phyloP scores from a whole-genome alignment of 2,797 vertebrate species.

The Alca torda region DNA sequence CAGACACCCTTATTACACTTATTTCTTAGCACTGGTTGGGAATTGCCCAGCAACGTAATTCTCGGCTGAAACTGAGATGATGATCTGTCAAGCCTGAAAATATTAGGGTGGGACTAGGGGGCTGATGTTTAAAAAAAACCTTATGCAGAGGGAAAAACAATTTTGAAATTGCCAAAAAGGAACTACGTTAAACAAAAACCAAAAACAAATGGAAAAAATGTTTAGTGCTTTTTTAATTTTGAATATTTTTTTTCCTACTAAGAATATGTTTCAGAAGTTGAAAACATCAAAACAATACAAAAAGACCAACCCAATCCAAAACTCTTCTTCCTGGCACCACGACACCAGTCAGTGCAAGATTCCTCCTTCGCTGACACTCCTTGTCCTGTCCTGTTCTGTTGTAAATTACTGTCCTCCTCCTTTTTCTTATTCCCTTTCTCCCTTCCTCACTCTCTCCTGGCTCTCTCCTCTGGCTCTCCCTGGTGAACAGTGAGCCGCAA shows the following conservation, averaged over 20 bases:
- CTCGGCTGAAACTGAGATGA: neutral
- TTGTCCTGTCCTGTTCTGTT: neutral
- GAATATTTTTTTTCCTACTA: neutral
- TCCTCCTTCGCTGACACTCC: neutral
- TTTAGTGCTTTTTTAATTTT: neutral
- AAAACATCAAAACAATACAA: neutral
- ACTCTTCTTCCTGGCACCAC: neutral
- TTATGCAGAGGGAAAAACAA: neutral
- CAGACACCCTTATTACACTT: neutral
- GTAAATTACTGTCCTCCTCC: neutral
- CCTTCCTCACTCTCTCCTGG: neutral
- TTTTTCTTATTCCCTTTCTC: neutral
- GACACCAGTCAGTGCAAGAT: neutral
- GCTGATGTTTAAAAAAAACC: neutral
- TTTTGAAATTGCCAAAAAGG: neutral
- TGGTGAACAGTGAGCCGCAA: slow-evolving; percentile 31
- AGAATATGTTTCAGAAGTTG: neutral
- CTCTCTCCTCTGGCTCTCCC: slow-evolving; percentile 24
- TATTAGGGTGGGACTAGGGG: neutral
- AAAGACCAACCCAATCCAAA: neutral
- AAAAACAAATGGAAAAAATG: neutral
- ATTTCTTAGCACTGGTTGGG: neutral
- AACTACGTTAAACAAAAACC: neutral
- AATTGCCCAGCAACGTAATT: neutral
- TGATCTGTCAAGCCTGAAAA: neutral